Evolutionary conservation across 2,888 invertebrate species (phyloP).

Genomic region (Euspilapteryx auroguttella): DNA sequence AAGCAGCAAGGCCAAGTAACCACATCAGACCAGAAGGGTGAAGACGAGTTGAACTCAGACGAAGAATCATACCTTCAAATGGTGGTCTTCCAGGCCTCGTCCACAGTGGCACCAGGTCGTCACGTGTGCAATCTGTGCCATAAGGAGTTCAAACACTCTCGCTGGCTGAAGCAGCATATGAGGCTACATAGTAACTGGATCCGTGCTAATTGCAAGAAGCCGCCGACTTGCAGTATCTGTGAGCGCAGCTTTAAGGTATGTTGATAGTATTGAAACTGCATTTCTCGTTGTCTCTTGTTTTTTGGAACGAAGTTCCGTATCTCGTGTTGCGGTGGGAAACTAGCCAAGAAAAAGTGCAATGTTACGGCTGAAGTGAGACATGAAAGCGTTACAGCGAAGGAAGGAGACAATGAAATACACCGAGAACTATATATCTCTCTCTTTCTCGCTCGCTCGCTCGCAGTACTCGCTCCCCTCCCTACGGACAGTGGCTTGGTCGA

Average conservation of each 20-base stretch:
- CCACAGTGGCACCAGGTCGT: slow-evolving; percentile 54
- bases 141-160: slow-evolving; percentile 64
- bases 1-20: not conserved
- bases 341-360: no score
- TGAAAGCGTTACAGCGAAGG: no score
- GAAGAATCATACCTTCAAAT: slow-evolving; percentile 47
- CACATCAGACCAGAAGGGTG: slow-evolving; percentile 6
- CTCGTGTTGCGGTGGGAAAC: no score
- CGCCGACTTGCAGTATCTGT: slow-evolving; percentile 64
- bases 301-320: no score
- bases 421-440: no score
- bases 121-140: slow-evolving; percentile 66
- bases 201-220: slow-evolving; percentile 67
- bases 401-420: no score
- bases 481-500: no score
- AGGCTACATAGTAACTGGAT: slow-evolving; percentile 66
- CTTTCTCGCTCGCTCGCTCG: no score
- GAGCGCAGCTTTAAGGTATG: slow-evolving; percentile 60
- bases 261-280: no score
- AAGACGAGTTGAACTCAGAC: slow-evolving; percentile 33
- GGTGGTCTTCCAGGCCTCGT: slow-evolving; percentile 54
- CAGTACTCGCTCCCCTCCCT: no score
- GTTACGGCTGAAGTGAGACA: no score
- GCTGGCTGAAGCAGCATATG: slow-evolving; percentile 66
- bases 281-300: not conserved